Evolutionary conservation across 2,797 vertebrate species (phyloP).

Genomic region (Chromobotia macracanthus): DNA sequence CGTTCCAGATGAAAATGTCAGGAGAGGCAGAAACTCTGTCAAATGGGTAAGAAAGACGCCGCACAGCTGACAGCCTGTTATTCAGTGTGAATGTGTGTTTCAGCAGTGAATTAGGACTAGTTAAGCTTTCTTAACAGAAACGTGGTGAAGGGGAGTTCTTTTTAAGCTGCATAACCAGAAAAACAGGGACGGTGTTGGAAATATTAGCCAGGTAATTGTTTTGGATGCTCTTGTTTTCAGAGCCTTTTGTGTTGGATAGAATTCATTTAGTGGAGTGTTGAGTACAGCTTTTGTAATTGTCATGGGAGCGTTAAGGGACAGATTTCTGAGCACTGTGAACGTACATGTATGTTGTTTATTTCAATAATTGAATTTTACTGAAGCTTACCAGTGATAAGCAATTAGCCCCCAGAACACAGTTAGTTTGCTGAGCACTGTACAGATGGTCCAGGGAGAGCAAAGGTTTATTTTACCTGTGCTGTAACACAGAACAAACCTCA

Average conservation of each 20-base stretch:
- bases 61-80: slow-evolving; percentile 26
- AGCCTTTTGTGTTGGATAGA: slow-evolving; percentile 21
- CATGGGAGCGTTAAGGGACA: neutral
- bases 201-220: slow-evolving; percentile 48
- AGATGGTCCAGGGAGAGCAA: slow-evolving; percentile 7
- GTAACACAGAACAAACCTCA: slow-evolving; percentile 11
- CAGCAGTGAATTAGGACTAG: slow-evolving; percentile 8
- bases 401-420: slow-evolving; percentile 62
- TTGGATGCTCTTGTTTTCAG: slow-evolving; percentile 36
- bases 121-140: slow-evolving; percentile 5
- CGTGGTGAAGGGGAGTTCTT: neutral
- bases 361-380: too few species aligned
- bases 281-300: slow-evolving; percentile 33
- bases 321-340: slow-evolving; percentile 11
- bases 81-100: slow-evolving; percentile 40
- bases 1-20: slow-evolving; percentile 81
- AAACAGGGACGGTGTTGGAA: slow-evolving; percentile 58
- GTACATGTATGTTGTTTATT: slow-evolving; percentile 36
- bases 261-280: too few species aligned
- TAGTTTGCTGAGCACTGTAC: slow-evolving; percentile 17
- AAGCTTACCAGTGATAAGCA: slow-evolving; percentile 64
- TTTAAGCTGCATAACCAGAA: slow-evolving; percentile 62
- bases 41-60: slow-evolving; percentile 79
- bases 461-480: neutral
- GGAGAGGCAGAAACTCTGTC: slow-evolving; percentile 72